Conservation (phyloP, 2,888 invertebrate species). For the Oxyscelio sp. region DNA sequence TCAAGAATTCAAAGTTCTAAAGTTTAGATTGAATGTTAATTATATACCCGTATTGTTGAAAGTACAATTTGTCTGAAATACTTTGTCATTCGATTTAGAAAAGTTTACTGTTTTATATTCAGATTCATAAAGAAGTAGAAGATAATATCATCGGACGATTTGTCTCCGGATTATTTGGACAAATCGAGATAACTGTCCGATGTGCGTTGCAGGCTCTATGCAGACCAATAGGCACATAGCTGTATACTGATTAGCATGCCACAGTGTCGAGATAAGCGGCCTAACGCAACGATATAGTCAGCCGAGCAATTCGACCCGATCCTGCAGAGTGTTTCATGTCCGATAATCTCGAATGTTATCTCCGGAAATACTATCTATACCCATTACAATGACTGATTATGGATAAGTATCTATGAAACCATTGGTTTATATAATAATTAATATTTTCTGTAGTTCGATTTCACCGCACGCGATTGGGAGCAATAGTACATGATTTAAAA, state of each 20-base stretch:
- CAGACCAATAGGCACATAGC: conserved; percentile 77
- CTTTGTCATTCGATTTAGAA: too few species aligned
- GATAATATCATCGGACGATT: conserved; percentile 82
- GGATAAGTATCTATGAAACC: conserved; percentile 65
- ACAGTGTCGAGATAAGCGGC: conserved; percentile 87
- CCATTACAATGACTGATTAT: conserved; percentile 73
- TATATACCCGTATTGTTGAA: too few species aligned
- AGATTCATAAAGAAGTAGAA: conserved; percentile 80
- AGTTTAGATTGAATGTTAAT: too few species aligned
- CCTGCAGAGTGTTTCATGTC: conserved; percentile 81
- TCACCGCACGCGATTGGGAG: not conserved
- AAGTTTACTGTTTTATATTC: too few species aligned
- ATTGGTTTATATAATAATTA: conserved; percentile 52
- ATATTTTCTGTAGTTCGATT: conserved; percentile 22
- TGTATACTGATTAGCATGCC: conserved; percentile 86
- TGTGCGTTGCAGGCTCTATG: conserved; percentile 75
- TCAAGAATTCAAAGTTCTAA: too few species aligned
- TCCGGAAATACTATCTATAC: conserved; percentile 71
- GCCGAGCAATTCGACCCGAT: conserved; percentile 70
- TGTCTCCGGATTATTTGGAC: conserved; percentile 86
- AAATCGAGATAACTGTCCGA: conserved; percentile 85
- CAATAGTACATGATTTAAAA: too few species aligned
- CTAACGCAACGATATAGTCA: conserved; percentile 85
- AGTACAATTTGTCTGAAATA: too few species aligned
- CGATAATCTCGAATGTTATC: conserved; percentile 81